phyloP scores from a whole-genome alignment of 2,113 vertebrate species.

The Phaethornis superciliosus region DNA sequence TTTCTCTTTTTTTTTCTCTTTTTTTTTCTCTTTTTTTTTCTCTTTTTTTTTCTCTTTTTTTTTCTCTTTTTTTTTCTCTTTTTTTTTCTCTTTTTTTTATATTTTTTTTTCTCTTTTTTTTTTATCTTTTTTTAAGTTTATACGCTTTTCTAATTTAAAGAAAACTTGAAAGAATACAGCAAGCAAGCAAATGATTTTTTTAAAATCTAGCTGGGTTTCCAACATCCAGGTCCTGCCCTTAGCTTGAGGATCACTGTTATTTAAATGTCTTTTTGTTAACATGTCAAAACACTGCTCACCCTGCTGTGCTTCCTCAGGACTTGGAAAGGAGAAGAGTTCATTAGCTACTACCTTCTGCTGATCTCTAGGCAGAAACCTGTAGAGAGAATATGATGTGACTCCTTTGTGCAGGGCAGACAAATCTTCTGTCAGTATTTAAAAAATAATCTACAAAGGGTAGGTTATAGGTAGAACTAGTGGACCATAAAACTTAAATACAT shows the following conservation, averaged over 20 bases:
- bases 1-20: not conserved
- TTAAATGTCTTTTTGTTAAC: not conserved
- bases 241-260: not conserved
- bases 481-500: not conserved
- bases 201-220: not conserved
- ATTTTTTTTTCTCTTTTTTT: not conserved
- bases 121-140: too few species aligned
- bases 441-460: not conserved
- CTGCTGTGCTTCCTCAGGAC: not conserved
- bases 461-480: not conserved
- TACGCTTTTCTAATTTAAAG: not conserved
- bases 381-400: not conserved
- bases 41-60: not conserved
- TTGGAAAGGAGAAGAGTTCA: not conserved
- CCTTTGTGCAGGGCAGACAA: not conserved
- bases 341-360: not conserved
- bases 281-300: not conserved
- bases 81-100: too few species aligned
- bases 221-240: not conserved
- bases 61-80: not conserved
- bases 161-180: not conserved
- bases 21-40: too few species aligned
- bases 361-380: not conserved
- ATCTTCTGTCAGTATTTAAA: not conserved
- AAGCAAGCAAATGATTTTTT: not conserved